Evolutionary conservation across 1,140 invertebrate genomes (phyloP).

Genomic region (Marisa cornuarietis): DNA sequence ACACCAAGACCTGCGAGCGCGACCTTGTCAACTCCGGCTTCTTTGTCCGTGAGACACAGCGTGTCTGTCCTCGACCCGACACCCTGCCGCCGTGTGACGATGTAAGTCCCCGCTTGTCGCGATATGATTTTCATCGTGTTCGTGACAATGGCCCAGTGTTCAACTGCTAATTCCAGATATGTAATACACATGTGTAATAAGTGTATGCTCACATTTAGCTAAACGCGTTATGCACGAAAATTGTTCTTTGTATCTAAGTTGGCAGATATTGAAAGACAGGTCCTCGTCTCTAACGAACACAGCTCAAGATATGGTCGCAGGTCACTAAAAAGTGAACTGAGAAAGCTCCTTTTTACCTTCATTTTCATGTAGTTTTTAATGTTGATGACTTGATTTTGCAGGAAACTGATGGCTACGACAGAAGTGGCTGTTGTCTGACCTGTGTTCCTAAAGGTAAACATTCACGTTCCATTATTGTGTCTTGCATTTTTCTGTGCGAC

Average conservation of each 20-base stretch:
- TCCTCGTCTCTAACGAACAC: neutral
- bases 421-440: constrained; percentile 38
- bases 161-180: too few relatives aligned
- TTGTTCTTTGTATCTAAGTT: neutral
- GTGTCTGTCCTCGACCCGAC: constrained; percentile 28
- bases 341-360: neutral
- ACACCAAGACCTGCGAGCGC: constrained; percentile 34
- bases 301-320: neutral
- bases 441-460: constrained; percentile 41
- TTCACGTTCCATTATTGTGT: too few relatives aligned
- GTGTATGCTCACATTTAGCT: too few relatives aligned
- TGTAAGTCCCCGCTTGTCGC: constrained; percentile 20
- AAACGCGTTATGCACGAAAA: neutral
- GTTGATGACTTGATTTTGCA: constrained; percentile 18
- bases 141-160: too few relatives aligned
- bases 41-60: constrained; percentile 32
- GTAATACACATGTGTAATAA: too few relatives aligned
- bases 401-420: constrained; percentile 35
- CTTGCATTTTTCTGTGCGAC: too few relatives aligned
- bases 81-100: constrained; percentile 35
- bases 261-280: neutral
- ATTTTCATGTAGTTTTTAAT: neutral
- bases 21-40: constrained; percentile 20
- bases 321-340: neutral
- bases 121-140: too few relatives aligned